Evolutionary conservation across 2,797 vertebrate species (phyloP).

Genomic region (Pachyuromys duprasi): DNA sequence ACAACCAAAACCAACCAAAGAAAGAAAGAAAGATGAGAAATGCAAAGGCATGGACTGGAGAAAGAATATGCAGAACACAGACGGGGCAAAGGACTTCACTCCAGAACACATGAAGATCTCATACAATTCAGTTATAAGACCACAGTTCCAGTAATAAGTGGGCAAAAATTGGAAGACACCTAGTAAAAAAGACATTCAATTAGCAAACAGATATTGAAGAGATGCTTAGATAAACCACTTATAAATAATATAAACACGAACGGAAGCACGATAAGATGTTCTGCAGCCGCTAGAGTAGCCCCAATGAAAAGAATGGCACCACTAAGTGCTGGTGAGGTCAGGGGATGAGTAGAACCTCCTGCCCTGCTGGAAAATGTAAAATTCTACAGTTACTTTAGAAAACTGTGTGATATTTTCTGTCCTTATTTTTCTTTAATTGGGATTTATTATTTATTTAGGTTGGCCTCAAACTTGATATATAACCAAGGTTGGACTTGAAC

Average conservation of each 20-base stretch:
- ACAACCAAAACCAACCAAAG: background rate
- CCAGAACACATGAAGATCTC: constrained; percentile 31
- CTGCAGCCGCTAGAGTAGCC: background rate
- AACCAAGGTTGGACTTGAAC: background rate
- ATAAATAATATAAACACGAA: constrained; percentile 35
- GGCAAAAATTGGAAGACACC: background rate
- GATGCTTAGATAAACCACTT: constrained; percentile 7
- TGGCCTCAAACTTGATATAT: background rate
- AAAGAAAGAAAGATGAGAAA: background rate
- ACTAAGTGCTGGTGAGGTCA: background rate
- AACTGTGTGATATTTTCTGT: background rate
- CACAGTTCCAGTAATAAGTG: constrained; percentile 10
- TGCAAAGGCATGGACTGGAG: constrained; percentile 24
- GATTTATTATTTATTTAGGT: background rate
- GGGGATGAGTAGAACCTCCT: background rate
- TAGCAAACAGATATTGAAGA: background rate
- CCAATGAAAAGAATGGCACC: background rate
- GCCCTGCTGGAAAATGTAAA: background rate
- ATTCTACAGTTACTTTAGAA: background rate
- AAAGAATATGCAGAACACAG: background rate
- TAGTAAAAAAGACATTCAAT: constrained; percentile 16
- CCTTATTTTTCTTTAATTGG: too few species aligned
- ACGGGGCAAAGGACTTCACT: constrained; percentile 36
- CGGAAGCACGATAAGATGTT: constrained; percentile 27
- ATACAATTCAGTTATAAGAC: constrained; percentile 24